Conservation (phyloP, 2,797 vertebrate species). For the Sciurus vulgaris region DNA sequence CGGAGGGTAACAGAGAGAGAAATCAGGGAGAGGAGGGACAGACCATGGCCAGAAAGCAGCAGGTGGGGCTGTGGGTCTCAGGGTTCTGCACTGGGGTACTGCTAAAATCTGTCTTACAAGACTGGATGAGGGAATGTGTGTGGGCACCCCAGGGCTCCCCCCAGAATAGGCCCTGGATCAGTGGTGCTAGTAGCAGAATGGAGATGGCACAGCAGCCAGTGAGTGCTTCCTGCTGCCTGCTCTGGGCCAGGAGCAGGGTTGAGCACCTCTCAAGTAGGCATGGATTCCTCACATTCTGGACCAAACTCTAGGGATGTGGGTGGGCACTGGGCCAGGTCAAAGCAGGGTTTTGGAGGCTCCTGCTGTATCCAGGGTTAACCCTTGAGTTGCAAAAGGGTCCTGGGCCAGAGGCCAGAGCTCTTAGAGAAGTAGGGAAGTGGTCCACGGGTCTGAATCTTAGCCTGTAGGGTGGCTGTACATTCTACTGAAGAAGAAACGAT, state of each 20-base stretch:
- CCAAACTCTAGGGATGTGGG: too few species aligned
- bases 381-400: not conserved
- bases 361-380: not conserved
- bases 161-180: not conserved
- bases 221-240: rapidly evolving
- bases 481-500: not conserved
- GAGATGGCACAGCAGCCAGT: rapidly evolving
- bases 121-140: not conserved
- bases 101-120: not conserved
- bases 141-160: rapidly evolving
- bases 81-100: not conserved
- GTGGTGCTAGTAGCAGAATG: not conserved
- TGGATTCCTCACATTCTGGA: not conserved
- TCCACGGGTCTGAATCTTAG: not conserved
- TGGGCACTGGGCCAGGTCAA: not conserved
- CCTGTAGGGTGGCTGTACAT: too few species aligned
- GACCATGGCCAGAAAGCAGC: not conserved
- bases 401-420: not conserved
- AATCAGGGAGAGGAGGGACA: not conserved
- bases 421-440: not conserved
- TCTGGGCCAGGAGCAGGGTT: rapidly evolving
- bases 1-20: not conserved
- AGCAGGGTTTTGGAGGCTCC: not conserved
- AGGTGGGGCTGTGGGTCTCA: not conserved
- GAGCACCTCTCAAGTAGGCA: not conserved